These are phyloP conservation scores for Brachymystax lenok DNA, from an alignment of 2,797 vertebrate species.

Conservation along the genomic window DNA sequence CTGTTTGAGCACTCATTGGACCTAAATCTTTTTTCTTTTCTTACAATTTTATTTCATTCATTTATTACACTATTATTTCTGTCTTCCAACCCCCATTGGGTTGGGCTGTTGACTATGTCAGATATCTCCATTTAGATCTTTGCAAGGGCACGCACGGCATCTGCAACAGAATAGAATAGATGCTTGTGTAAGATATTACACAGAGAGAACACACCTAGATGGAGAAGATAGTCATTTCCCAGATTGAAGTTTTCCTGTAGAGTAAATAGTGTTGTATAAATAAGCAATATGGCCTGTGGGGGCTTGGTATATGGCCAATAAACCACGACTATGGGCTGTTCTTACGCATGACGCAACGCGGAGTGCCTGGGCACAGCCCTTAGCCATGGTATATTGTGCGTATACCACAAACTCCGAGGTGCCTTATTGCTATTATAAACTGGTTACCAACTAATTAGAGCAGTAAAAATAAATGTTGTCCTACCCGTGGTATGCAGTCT, in stretches of 20 bases:
- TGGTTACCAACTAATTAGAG: too few relatives aligned
- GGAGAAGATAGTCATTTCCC: not conserved
- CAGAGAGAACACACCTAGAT: not conserved
- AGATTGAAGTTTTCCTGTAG: not conserved
- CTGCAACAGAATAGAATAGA: not conserved
- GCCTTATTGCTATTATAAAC: too few relatives aligned
- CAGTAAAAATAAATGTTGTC: too few relatives aligned
- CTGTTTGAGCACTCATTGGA: not conserved
- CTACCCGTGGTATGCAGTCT: too few relatives aligned
- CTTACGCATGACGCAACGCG: not conserved
- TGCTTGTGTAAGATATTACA: not conserved
- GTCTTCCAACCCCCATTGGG: not conserved
- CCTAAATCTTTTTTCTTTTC: not conserved
- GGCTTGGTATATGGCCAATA: too few relatives aligned
- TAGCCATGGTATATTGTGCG: too few relatives aligned
- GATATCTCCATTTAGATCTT: not conserved
- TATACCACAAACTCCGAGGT: too few relatives aligned
- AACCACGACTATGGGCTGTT: not conserved
- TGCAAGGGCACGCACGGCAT: not conserved
- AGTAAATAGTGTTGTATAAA: not conserved
- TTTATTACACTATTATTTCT: not conserved
- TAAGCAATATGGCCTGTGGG: too few relatives aligned
- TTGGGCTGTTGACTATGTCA: not conserved
- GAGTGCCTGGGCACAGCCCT: too few relatives aligned
- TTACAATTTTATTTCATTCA: not conserved